These are phyloP conservation scores for Drosophila niveifrons DNA, from an alignment of 2,888 invertebrate species.

Conservation along the genomic window DNA sequence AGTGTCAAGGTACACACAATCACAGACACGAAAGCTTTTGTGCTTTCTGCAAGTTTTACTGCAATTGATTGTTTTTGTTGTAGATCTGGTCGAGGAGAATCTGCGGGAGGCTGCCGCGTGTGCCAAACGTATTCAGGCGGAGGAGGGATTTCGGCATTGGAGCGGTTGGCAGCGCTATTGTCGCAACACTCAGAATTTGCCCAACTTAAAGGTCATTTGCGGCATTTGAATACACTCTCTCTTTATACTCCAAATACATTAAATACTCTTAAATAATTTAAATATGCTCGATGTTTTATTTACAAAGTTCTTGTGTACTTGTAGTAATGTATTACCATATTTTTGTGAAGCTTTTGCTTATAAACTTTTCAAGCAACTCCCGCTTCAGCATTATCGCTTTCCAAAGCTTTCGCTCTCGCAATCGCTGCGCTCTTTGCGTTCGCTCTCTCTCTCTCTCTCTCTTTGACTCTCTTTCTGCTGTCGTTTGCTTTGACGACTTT, in stretches of 20 bases:
- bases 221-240: slow-evolving; percentile 47
- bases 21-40: neutral
- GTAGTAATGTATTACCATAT: neutral
- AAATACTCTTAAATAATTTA: neutral
- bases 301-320: too few relatives aligned
- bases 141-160: slow-evolving; percentile 87
- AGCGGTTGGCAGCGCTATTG: slow-evolving; percentile 80
- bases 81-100: slow-evolving; percentile 89
- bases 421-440: neutral
- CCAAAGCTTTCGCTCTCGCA: neutral
- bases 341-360: neutral
- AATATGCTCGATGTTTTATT: neutral
- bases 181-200: slow-evolving; percentile 71
- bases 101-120: slow-evolving; percentile 88
- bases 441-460: neutral
- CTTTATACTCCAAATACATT: neutral
- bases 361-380: slow-evolving; percentile 7
- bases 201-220: slow-evolving; percentile 73
- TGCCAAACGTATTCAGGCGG: slow-evolving; percentile 88
- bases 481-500: slow-evolving; percentile 6
- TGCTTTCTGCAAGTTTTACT: neutral
- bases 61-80: neutral
- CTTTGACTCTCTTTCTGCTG: neutral
- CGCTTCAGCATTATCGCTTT: slow-evolving; percentile 7
- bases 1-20: slow-evolving; percentile 88